Conservation (phyloP, 1,140 invertebrate genomes). For the Drosophila murphyi region DNA sequence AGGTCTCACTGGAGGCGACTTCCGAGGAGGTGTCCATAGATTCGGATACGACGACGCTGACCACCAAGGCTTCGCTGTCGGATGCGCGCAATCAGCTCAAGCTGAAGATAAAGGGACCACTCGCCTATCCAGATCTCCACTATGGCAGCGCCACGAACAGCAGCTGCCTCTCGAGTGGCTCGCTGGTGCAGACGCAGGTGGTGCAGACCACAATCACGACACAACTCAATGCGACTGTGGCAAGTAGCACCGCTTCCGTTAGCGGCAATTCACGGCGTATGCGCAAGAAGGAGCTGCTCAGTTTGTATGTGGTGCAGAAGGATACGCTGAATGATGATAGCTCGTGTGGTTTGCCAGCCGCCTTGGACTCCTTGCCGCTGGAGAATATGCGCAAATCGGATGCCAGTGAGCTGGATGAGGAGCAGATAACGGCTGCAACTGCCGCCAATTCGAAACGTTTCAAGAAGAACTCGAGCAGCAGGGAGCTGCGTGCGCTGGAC, state of each 20-base stretch:
- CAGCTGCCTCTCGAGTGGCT: conserved; percentile 49
- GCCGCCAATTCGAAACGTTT: conserved; percentile 86
- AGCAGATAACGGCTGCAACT: conserved; percentile 84
- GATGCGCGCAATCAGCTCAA: conserved; percentile 94
- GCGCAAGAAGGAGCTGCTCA: conserved; percentile 94
- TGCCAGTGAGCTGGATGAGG: conserved; percentile 66
- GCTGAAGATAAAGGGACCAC: conserved; percentile 95
- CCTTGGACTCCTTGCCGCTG: conserved; percentile 61
- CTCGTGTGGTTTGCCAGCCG: conserved; percentile 84
- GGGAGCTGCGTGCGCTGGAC: conserved; percentile 86
- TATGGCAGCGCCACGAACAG: conserved; percentile 63
- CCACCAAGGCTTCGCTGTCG: conserved; percentile 88
- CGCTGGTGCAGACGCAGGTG: conserved; percentile 52
- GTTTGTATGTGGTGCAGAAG: conserved; percentile 92
- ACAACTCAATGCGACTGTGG: conserved; percentile 54
- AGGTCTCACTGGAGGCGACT: conserved; percentile 76
- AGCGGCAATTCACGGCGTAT: conserved; percentile 89
- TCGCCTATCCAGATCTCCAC: conserved; percentile 84
- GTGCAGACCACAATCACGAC: conserved; percentile 63
- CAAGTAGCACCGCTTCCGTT: conserved; percentile 56
- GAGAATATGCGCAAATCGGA: conserved; percentile 70
- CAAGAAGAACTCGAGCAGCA: conserved; percentile 72
- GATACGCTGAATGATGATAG: conserved; percentile 93
- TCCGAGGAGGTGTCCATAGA: conserved; percentile 85
- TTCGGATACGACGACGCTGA: conserved; percentile 85